Percentiles rank a stretch among this genome's conserved stretches.
Evolutionary conservation across 2,113 vertebrate genomes (phyloP).

Genomic region (Marmota flaviventris): DNA sequence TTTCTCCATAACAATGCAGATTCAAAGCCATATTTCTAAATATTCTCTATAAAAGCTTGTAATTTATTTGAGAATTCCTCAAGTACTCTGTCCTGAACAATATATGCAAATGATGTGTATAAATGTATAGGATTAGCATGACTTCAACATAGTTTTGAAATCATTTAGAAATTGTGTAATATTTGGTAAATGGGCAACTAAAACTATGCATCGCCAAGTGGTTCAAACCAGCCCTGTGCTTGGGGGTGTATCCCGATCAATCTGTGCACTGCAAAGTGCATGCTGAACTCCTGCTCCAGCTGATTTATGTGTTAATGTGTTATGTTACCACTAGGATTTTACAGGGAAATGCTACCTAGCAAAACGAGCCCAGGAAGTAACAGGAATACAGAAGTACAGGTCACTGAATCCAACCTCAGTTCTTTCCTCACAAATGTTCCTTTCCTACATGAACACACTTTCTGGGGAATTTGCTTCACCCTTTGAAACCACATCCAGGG

Average conservation of each 20-base stretch:
- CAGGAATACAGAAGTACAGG: rapidly evolving
- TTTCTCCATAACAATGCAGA: conserved; percentile 14
- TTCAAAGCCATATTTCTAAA: background rate
- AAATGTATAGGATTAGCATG: background rate
- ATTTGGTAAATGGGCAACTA: conserved; percentile 9
- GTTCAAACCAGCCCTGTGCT: background rate
- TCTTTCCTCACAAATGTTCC: background rate
- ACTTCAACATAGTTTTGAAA: background rate
- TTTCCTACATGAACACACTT: background rate
- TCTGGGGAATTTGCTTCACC: background rate
- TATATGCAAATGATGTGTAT: background rate
- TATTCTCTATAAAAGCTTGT: background rate
- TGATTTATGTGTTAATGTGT: background rate
- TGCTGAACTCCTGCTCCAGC: background rate
- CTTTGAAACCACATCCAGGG: background rate
- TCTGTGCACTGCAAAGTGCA: conserved; percentile 21
- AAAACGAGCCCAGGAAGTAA: background rate
- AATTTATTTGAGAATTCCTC: conserved; percentile 33
- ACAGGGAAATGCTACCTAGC: background rate
- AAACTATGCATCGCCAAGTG: background rate
- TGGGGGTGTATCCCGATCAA: conserved; percentile 66
- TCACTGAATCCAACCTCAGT: background rate
- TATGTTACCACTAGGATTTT: background rate
- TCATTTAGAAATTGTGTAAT: background rate
- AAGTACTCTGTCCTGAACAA: conserved; percentile 28